Evolutionary conservation across 2,888 invertebrate species (phyloP).

Genomic region (Gymnosoma rotundatum): DNA sequence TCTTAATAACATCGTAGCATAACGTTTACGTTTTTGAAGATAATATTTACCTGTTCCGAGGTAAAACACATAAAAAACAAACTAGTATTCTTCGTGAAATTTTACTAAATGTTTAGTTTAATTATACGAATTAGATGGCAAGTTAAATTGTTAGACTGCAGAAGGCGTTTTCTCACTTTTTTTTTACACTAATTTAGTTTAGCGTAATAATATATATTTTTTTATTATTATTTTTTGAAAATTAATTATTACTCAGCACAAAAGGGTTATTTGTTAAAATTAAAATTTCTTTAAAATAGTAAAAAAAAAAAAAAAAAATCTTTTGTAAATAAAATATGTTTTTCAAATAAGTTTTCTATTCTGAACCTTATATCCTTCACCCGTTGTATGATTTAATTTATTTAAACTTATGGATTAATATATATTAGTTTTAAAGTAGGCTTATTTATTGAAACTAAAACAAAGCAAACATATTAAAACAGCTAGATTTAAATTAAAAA

Average conservation of each 20-base stretch:
- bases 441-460: slow-evolving; percentile 13
- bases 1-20: slow-evolving; percentile 71
- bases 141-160: slow-evolving; percentile 27
- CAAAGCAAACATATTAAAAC: slow-evolving; percentile 34
- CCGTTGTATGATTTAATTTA: slow-evolving; percentile 39
- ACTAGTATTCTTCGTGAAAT: slow-evolving; percentile 54
- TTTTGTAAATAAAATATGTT: slow-evolving; percentile 51
- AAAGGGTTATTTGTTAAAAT: not conserved
- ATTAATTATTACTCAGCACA: not conserved
- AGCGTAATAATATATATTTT: slow-evolving; percentile 20
- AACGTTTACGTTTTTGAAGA: slow-evolving; percentile 44
- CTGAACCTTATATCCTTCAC: slow-evolving; percentile 16
- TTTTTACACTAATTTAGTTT: not conserved
- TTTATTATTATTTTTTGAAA: not conserved
- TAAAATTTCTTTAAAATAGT: not conserved
- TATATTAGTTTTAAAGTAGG: slow-evolving; percentile 44
- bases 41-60: slow-evolving; percentile 32
- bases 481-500: slow-evolving; percentile 37
- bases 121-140: not conserved
- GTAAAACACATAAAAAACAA: slow-evolving; percentile 43
- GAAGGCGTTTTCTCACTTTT: slow-evolving; percentile 14
- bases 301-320: too few relatives aligned
- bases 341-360: not conserved
- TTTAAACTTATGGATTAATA: slow-evolving; percentile 39
- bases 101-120: slow-evolving; percentile 32